Percentiles rank a stretch among this genome's conserved stretches.
phyloP scores from a whole-genome alignment of 2,113 vertebrate species.

The Vimba vimba region DNA sequence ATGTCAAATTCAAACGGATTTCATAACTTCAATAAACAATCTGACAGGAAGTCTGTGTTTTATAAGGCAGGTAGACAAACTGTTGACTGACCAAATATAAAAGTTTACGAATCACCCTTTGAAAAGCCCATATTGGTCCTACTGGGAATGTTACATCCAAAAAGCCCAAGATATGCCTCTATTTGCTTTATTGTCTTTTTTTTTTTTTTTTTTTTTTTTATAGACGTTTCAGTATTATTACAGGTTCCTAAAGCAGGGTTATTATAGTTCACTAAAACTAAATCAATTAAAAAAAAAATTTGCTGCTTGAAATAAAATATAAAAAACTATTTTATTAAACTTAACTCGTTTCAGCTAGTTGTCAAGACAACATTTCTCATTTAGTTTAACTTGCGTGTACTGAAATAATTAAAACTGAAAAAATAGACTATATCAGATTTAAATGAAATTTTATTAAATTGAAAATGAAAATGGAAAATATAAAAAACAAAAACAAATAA shows the following conservation, averaged over 20 bases:
- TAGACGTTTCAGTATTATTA: neutral
- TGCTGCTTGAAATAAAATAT: too few relatives aligned
- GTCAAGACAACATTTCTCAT: neutral
- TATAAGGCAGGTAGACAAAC: neutral
- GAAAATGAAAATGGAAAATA: neutral
- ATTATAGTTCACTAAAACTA: neutral
- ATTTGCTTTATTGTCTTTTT: neutral
- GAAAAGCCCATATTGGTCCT: neutral
- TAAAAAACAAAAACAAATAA: neutral
- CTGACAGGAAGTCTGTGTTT: neutral
- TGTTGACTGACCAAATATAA: neutral
- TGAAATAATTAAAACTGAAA: neutral
- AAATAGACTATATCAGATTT: too few relatives aligned
- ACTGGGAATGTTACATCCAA: neutral
- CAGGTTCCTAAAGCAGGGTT: neutral
- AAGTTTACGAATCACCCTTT: neutral
- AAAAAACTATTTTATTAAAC: neutral
- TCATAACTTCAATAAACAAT: conserved; percentile 8
- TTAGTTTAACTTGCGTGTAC: neutral
- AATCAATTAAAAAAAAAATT: neutral
- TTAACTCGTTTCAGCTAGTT: too few relatives aligned
- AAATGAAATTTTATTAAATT: too few relatives aligned
- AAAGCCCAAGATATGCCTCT: neutral
- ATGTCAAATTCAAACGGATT: neutral
- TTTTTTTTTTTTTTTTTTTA: neutral